phyloP scores from a whole-genome alignment of 2,888 invertebrate species.

The Coleophora flavipennella region DNA sequence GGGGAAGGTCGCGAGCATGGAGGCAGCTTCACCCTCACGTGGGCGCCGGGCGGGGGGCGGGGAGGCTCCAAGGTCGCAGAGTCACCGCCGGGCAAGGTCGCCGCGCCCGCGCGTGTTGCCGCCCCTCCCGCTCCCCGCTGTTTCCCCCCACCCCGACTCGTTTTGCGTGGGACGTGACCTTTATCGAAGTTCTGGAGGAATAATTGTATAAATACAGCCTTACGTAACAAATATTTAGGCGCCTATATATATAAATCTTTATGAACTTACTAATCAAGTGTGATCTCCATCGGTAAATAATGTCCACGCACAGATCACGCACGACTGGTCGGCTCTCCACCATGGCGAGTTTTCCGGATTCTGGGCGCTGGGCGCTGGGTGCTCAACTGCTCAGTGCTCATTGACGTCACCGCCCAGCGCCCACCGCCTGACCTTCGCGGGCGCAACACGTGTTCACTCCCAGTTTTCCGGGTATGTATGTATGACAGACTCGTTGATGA shows the following conservation, averaged over 20 bases:
- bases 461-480: background rate
- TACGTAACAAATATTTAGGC: constrained; percentile 29
- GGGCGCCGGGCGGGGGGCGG: constrained; percentile 20
- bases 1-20: constrained; percentile 23
- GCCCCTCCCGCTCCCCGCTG: constrained; percentile 32
- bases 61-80: constrained; percentile 68
- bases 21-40: constrained; percentile 6
- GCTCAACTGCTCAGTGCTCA: too few relatives aligned
- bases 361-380: constrained; percentile 16
- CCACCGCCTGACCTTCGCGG: constrained; percentile 24
- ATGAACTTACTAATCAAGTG: too few relatives aligned
- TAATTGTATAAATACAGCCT: constrained; percentile 59
- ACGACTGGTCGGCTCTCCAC: constrained; percentile 3
- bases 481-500: too few relatives aligned
- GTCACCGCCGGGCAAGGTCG: constrained; percentile 73
- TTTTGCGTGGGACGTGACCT: constrained; percentile 70
- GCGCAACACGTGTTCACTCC: constrained; percentile 5
- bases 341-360: constrained; percentile 20
- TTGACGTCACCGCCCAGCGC: constrained; percentile 24
- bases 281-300: too few relatives aligned
- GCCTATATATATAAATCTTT: too few relatives aligned
- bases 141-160: constrained; percentile 45
- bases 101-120: constrained; percentile 64
- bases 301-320: too few relatives aligned
- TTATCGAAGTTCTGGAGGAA: constrained; percentile 65